Evolutionary conservation across 2,888 invertebrate species (phyloP).

Genomic region (Nomada ruficornis): DNA sequence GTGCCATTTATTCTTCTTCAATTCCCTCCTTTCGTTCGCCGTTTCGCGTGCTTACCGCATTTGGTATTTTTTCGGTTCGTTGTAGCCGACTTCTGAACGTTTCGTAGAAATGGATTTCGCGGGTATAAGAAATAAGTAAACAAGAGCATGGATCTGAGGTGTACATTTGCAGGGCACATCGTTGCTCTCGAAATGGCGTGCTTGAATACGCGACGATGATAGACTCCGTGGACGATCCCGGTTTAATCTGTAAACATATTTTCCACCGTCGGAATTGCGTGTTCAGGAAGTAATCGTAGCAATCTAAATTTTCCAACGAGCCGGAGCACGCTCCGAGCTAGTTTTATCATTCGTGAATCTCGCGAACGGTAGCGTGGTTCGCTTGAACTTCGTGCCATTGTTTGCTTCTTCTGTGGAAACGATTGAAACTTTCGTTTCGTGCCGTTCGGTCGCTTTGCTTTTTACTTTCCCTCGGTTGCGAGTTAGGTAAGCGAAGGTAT

Average conservation of each 20-base stretch:
- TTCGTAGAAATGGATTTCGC: not conserved
- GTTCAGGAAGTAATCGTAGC: constrained; percentile 26
- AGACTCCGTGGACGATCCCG: not conserved
- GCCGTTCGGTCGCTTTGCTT: constrained; percentile 2
- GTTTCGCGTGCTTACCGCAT: too few species aligned
- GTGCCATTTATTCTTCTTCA: not conserved
- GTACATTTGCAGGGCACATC: not conserved
- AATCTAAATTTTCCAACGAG: constrained; percentile 35
- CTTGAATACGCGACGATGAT: not conserved
- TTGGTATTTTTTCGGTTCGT: not conserved
- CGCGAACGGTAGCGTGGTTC: constrained; percentile 2
- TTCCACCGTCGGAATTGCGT: constrained; percentile 37
- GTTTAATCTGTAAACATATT: constrained; percentile 47
- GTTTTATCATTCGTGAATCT: constrained; percentile 34
- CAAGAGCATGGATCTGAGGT: not conserved
- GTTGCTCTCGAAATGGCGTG: constrained; percentile 10
- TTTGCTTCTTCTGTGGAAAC: not conserved
- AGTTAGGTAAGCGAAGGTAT: not conserved
- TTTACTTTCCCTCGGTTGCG: not conserved
- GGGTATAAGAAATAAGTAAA: not conserved
- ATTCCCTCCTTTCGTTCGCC: not conserved
- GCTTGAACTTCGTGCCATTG: not conserved
- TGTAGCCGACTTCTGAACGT: too few species aligned
- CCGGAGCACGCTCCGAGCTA: constrained; percentile 1
- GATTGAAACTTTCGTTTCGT: constrained; percentile 4